Conservation (phyloP, 2,797 vertebrate genomes). For the Pyrrhura leucotis region DNA sequence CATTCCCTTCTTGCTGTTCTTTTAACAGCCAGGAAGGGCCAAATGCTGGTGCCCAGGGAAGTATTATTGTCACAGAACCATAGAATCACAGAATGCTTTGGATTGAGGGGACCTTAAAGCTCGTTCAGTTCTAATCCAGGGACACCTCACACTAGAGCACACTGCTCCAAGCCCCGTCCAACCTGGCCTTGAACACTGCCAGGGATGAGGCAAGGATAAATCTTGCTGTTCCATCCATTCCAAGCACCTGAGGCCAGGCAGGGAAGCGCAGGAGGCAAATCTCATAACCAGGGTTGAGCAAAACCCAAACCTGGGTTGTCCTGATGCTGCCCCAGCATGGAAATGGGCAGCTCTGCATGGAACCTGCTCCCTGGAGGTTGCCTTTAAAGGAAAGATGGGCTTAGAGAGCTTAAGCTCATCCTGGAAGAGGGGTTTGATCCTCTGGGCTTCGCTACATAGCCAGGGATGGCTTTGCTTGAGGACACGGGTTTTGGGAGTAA, state of each 20-base stretch:
- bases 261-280: not conserved
- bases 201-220: not conserved
- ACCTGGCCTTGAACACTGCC: not conserved
- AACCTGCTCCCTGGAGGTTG: not conserved
- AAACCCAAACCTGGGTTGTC: not conserved
- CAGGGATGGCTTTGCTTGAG: not conserved
- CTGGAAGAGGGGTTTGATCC: not conserved
- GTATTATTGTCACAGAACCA: not conserved
- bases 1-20: not conserved
- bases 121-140: not conserved
- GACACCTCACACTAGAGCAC: not conserved
- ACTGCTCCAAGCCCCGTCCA: not conserved
- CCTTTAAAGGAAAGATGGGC: not conserved
- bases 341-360: not conserved
- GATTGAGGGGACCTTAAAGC: not conserved
- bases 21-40: not conserved
- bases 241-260: not conserved
- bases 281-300: not conserved
- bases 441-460: rapidly evolving
- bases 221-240: not conserved
- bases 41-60: not conserved
- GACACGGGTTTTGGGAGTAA: not conserved
- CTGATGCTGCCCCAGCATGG: not conserved
- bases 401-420: not conserved
- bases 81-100: not conserved